Evolutionary conservation across 2,113 vertebrate genomes (phyloP).

Genomic region (Elephas maximus): DNA sequence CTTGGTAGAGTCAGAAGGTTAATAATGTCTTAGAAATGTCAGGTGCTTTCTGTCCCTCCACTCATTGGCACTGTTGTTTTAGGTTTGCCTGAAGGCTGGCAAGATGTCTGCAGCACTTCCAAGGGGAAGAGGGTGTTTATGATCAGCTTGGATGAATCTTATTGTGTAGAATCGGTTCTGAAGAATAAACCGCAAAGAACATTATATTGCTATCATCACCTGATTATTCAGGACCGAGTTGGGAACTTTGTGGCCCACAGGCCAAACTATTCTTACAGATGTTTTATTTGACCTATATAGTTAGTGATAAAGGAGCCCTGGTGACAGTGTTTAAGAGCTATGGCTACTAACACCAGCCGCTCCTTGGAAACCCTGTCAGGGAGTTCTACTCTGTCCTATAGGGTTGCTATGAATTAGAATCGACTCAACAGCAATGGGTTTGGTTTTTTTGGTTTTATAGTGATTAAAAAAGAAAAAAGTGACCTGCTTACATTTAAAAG

Average conservation of each 20-base stretch:
- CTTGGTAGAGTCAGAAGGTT: background rate
- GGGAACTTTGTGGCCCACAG: background rate
- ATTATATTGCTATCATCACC: background rate
- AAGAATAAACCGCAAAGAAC: constrained; percentile 13
- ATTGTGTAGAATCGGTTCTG: background rate
- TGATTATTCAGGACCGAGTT: background rate
- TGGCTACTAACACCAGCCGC: no score
- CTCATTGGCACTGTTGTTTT: background rate
- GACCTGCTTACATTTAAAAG: background rate
- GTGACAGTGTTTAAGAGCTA: no score
- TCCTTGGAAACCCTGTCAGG: no score
- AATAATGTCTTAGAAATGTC: background rate
- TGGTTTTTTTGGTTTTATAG: background rate
- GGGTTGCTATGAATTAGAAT: no score
- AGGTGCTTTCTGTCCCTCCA: background rate
- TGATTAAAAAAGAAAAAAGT: background rate
- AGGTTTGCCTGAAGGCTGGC: background rate
- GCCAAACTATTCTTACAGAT: constrained; percentile 1
- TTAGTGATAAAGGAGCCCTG: no score
- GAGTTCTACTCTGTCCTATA: no score
- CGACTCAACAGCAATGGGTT: no score
- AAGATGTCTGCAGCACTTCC: background rate
- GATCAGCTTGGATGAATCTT: background rate
- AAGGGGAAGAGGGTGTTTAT: background rate
- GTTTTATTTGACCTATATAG: background rate